Evolutionary conservation across 2,797 vertebrate species (phyloP).

Genomic region (Anomalospiza imberbis): DNA sequence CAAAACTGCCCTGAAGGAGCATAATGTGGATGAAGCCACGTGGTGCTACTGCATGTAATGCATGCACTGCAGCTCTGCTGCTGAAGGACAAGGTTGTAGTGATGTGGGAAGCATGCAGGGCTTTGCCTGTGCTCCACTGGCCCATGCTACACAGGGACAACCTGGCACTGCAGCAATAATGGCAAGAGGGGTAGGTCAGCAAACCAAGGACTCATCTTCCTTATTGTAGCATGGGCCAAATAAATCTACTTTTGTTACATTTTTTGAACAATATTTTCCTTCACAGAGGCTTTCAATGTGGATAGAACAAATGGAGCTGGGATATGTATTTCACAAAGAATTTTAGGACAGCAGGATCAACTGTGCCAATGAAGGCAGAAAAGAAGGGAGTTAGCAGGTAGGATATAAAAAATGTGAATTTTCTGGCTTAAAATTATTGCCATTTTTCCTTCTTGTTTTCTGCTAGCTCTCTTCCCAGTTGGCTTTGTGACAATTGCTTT

Average conservation of each 20-base stretch:
- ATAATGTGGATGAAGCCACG: fast-evolving
- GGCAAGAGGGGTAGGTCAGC: not conserved
- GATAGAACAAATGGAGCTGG: not conserved
- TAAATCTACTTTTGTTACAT: not conserved
- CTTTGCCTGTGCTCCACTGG: not conserved
- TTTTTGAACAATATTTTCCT: not conserved
- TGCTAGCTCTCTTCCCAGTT: not conserved
- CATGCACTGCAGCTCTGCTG: not conserved
- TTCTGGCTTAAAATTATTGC: not conserved
- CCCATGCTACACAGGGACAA: not conserved
- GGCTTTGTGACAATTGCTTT: conserved; percentile 26
- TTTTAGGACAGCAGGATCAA: not conserved
- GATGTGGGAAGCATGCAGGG: not conserved
- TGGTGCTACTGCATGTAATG: not conserved
- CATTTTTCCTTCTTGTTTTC: not conserved
- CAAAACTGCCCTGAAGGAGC: not conserved
- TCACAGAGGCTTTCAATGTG: not conserved
- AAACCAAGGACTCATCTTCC: not conserved
- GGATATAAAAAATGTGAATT: not conserved
- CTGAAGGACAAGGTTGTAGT: not conserved
- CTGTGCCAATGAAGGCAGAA: not conserved
- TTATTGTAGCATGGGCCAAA: not conserved
- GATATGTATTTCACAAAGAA: not conserved
- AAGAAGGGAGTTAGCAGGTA: not conserved
- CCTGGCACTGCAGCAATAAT: not conserved